Evolutionary conservation across 2,113 vertebrate genomes (phyloP).

Genomic region (Mormoops blainvillei): DNA sequence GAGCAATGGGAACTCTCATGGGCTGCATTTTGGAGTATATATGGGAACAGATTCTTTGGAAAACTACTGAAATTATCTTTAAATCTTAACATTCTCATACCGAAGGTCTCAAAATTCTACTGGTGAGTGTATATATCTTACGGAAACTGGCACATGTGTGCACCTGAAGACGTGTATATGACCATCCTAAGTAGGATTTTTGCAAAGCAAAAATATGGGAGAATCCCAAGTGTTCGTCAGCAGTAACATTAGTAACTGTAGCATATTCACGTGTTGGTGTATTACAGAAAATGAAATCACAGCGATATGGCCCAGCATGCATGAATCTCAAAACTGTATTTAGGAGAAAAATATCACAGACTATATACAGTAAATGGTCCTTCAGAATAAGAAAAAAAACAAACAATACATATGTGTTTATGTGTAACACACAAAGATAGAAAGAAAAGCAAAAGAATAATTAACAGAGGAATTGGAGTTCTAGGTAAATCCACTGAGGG

Average conservation of each 20-base stretch:
- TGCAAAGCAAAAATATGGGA: background rate
- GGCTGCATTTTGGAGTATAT: background rate
- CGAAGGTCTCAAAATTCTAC: background rate
- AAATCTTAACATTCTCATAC: background rate
- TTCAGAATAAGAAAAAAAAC: background rate
- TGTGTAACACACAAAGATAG: background rate
- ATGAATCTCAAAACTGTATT: background rate
- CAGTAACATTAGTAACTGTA: background rate
- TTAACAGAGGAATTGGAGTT: background rate
- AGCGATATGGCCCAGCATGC: background rate
- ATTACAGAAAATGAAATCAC: background rate
- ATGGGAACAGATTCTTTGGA: background rate
- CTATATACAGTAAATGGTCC: background rate
- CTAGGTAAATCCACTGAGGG: background rate
- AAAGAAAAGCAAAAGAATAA: background rate
- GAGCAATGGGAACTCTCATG: background rate
- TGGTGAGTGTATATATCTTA: background rate
- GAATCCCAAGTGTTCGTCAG: background rate
- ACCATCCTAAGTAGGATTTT: background rate
- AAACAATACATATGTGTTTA: background rate
- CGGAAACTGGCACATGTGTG: background rate
- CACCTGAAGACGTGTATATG: background rate
- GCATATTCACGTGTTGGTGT: background rate
- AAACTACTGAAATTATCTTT: background rate
- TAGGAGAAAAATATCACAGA: background rate